Evolutionary conservation across 2,113 vertebrate genomes (phyloP).

Genomic region (Plotosus lineatus): DNA sequence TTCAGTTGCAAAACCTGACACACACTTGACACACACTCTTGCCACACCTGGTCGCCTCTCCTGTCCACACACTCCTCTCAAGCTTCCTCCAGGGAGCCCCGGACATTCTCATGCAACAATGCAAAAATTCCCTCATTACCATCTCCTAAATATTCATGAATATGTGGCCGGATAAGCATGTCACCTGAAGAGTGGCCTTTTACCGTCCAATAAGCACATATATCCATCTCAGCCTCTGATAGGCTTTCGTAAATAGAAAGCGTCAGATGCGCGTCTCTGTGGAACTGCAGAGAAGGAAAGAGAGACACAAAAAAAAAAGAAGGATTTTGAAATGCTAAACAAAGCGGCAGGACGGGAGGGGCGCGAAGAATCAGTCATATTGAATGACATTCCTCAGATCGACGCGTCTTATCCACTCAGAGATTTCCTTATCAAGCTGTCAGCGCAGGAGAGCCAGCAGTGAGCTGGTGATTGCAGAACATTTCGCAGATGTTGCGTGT

Average conservation of each 20-base stretch:
- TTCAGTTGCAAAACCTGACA: conserved; percentile 43
- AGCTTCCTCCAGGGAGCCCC: conserved; percentile 70
- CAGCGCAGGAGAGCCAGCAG: conserved; percentile 79
- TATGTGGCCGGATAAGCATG: conserved; percentile 88
- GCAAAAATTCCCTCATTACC: conserved; percentile 94
- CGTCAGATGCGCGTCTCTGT: conserved; percentile 69
- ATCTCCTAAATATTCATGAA: conserved; percentile 99
- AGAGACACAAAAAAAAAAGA: conserved; percentile 57
- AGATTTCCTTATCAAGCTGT: conserved; percentile 93
- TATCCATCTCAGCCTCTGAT: conserved; percentile 85
- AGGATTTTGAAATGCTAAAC: conserved; percentile 90
- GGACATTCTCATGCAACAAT: conserved; percentile 96
- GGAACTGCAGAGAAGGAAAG: conserved; percentile 71
- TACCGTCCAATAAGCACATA: conserved; percentile 94
- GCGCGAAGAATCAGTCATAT: conserved; percentile 81
- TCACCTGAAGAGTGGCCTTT: conserved; percentile 93
- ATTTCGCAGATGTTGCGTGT: conserved; percentile 77
- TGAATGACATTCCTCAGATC: conserved; percentile 96
- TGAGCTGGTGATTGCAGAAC: conserved; percentile 74
- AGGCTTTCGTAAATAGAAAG: conserved; percentile 82
- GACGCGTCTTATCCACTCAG: conserved; percentile 85
- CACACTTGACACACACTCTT: conserved; percentile 57
- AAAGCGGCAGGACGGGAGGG: conserved; percentile 57
- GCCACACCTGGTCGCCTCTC: conserved; percentile 77
- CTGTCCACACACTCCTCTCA: conserved; percentile 74